Evolutionary conservation across 2,888 invertebrate genomes (phyloP).

Genomic region (Odiellus spinosus): DNA sequence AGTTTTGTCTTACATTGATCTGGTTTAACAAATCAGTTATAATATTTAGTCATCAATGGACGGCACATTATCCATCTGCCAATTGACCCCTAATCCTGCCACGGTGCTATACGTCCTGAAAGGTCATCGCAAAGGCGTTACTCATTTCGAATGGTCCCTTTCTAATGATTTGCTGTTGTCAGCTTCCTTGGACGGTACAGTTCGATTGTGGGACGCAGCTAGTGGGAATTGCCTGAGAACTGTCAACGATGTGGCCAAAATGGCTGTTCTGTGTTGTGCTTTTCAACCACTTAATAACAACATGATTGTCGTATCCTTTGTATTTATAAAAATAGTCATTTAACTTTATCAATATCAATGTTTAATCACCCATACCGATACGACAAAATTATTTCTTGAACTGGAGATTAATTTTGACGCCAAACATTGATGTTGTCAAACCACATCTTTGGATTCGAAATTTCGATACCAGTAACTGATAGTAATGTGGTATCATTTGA

Average conservation of each 20-base stretch:
- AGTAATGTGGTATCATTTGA: too few relatives aligned
- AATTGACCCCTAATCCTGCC: slow-evolving; percentile 53
- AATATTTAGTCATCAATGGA: slow-evolving; percentile 49
- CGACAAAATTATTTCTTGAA: too few relatives aligned
- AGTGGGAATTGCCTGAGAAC: slow-evolving; percentile 42
- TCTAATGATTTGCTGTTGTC: slow-evolving; percentile 69
- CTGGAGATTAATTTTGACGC: too few relatives aligned
- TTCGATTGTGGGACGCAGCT: slow-evolving; percentile 53
- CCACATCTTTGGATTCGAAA: too few relatives aligned
- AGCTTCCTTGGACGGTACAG: slow-evolving; percentile 52
- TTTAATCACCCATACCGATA: too few relatives aligned
- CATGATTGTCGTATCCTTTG: slow-evolving; percentile 59
- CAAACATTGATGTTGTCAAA: too few relatives aligned
- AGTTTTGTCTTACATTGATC: too few relatives aligned
- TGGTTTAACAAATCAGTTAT: too few relatives aligned
- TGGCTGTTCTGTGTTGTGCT: slow-evolving; percentile 45
- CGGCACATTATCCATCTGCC: slow-evolving; percentile 60
- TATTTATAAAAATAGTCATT: slow-evolving; percentile 5
- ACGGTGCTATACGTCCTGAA: slow-evolving; percentile 51
- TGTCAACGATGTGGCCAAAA: slow-evolving; percentile 43
- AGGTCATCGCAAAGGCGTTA: slow-evolving; percentile 58
- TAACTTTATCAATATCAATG: too few relatives aligned
- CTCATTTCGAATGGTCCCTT: slow-evolving; percentile 71
- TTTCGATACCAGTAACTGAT: too few relatives aligned
- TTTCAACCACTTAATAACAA: slow-evolving; percentile 76